A percentile compares a stretch with the other conserved stretches of the same genome.
phyloP scores from a whole-genome alignment of 2,797 vertebrate species.

The Sebastolobus altivelis region DNA sequence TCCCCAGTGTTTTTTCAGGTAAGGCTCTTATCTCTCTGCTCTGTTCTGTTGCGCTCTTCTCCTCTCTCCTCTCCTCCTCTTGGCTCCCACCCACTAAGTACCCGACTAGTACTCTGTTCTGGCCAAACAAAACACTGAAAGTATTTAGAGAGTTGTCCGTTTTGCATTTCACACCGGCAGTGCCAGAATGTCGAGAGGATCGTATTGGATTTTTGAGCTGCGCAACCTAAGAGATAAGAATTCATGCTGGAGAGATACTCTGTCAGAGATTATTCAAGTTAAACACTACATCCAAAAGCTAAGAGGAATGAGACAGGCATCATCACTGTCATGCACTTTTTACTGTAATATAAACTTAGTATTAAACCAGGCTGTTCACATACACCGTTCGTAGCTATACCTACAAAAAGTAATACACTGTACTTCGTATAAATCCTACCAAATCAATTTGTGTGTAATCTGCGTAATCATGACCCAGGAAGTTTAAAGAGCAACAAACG shows the following conservation, averaged over 20 bases:
- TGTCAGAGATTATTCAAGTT: conserved; percentile 11
- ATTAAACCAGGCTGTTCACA: not conserved
- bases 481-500: too few species aligned
- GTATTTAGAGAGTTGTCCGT: conserved; percentile 50
- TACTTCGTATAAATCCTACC: too few species aligned
- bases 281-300: conserved; percentile 3
- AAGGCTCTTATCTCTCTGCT: conserved; percentile 74
- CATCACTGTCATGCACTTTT: not conserved
- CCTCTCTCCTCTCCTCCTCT: conserved; percentile 26
- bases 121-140: conserved; percentile 57
- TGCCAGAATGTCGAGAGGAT: conserved; percentile 45
- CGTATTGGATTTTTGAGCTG: conserved; percentile 33
- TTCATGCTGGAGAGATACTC: conserved; percentile 19
- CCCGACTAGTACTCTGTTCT: conserved; percentile 19
- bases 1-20: conserved; percentile 98
- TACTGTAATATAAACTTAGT: not conserved
- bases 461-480: too few species aligned
- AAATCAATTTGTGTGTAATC: too few species aligned
- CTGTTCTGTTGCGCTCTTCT: not conserved
- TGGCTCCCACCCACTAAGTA: conserved; percentile 49
- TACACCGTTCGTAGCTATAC: too few species aligned
- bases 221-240: conserved; percentile 24
- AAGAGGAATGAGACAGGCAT: not conserved
- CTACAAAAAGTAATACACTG: too few species aligned
- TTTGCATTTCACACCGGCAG: conserved; percentile 48